These are phyloP conservation scores for Drosophila villosipedis DNA, from an alignment of 2,888 invertebrate genomes.

Conservation along the genomic window DNA sequence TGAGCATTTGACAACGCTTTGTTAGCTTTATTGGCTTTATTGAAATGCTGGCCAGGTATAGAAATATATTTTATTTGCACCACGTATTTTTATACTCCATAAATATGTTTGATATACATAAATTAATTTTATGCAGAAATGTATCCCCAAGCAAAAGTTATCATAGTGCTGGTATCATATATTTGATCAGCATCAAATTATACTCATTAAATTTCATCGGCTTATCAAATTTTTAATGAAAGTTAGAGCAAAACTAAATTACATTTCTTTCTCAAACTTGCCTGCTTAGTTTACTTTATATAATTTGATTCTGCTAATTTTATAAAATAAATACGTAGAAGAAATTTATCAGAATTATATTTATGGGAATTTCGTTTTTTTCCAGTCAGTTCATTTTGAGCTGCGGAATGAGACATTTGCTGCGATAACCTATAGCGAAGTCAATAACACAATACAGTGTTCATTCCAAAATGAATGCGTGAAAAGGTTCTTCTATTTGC, in stretches of 20 bases:
- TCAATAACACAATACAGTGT: neutral
- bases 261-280: neutral
- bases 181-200: neutral
- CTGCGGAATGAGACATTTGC: neutral
- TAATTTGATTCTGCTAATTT: neutral
- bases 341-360: neutral
- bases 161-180: neutral
- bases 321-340: neutral
- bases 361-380: no score
- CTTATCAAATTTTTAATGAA: neutral
- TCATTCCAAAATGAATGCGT: neutral
- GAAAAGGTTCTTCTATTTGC: neutral
- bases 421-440: neutral
- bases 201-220: neutral
- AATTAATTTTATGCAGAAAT: conserved; percentile 1
- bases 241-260: neutral
- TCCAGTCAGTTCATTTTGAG: neutral
- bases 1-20: conserved; percentile 15
- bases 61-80: conserved; percentile 35
- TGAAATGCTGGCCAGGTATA: conserved; percentile 24
- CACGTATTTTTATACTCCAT: conserved; percentile 18
- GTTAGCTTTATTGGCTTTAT: conserved; percentile 30
- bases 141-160: conserved; percentile 18
- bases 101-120: conserved; percentile 8
- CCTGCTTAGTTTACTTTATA: neutral